Base-by-base conservation (phyloP, 1,140 invertebrate genomes). In the Onthophagus taurus region DNA sequence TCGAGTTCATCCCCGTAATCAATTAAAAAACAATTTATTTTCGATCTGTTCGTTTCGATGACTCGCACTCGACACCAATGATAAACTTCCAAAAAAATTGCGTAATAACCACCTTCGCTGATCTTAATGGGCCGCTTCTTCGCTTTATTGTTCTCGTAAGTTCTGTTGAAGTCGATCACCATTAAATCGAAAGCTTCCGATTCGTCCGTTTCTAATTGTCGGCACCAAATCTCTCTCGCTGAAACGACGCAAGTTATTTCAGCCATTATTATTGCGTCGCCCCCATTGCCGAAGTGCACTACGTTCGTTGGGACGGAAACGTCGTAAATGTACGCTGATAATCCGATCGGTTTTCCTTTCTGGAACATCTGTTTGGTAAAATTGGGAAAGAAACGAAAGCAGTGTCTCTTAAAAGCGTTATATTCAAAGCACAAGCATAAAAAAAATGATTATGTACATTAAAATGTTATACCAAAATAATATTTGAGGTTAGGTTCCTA, bases 21-120 rank as follows among this genome's bases (percentile, higher is more conserved):
- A 3, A 80, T 75, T 8, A 80, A 72, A 29, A 76, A 77, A 35
- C 78, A 72, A 2, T 64, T 60, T 7, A 72, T 72, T 7, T 60
- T 53, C 2, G 63, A 42, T 0, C 42, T 29, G 2, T 65, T 38
- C 7, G 72, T 60, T 16, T 72, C 68, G 31, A 75, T 49, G 5
- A 77, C 71, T 37, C 73, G 68, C 0, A 77, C 75, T 36, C 80
- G 65, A 42, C 75, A 72, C 74, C 75, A 81, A 2, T 74, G 70
- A 4, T 31, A 17, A 0, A n/a, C n/a, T n/a, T 75, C 70, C 2
- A 71, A 59, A 29, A 70, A 70, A 2, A 78, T 65, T 1, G 74
- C 74, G 48, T 81, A 82, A 63, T 74, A 78, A 39, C 57, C 55
- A 3, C 62, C 68, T 14, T 53, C 20, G 13, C 44, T 44, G 16